Base-by-base conservation (phyloP, 2,113 vertebrate species). In the Ammodytes dubius region DNA sequence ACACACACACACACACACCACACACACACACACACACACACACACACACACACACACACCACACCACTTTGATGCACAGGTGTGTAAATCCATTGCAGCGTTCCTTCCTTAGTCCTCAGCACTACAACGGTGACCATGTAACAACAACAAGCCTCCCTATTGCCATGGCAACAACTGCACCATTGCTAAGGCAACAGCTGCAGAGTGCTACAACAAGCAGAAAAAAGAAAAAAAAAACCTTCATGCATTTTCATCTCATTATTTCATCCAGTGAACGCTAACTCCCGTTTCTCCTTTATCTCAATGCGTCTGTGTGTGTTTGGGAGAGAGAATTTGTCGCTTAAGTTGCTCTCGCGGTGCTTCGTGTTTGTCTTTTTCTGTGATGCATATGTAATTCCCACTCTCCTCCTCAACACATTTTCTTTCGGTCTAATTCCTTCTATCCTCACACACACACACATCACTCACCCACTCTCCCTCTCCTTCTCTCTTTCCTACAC, bases 161-260 rank as follows among this genome's bases (percentile, higher is more conserved):
- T 87, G 84, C 94, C 94, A 95, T 94, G 94, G 95, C 93, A 95
- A 95, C 94, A 94, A 94, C 93, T 95, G 94, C 93, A 95, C 91
- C 93, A 95, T 94, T 89, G 91, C 94, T 93, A 93, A 91, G 94
- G 93, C 94, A 95, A 94, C 94, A 92, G 91, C 94, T 95, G 94
- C 93, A 90, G 90, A 94, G 92, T 89, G 89, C 89, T 91, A 90
- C 87, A 88, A 94, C 90, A 94, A 94, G 90, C 92, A 87, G 86
- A 85, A 67, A 27, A 27, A 27, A 27, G 2, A 2, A 27, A 27
- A 27, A 27, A 27, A 27, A 85, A 86, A 74, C 79, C 85, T 83
- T 58, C 47, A 86, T 71, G 58, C 87, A 82, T 72, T 87, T 76
- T 82, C 60, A 85, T 83, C 64, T 82, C 60, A 47, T 83, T 43